Evolutionary conservation across 2,113 vertebrate genomes (phyloP).

Genomic region (Ctenodactylus gundi): DNA sequence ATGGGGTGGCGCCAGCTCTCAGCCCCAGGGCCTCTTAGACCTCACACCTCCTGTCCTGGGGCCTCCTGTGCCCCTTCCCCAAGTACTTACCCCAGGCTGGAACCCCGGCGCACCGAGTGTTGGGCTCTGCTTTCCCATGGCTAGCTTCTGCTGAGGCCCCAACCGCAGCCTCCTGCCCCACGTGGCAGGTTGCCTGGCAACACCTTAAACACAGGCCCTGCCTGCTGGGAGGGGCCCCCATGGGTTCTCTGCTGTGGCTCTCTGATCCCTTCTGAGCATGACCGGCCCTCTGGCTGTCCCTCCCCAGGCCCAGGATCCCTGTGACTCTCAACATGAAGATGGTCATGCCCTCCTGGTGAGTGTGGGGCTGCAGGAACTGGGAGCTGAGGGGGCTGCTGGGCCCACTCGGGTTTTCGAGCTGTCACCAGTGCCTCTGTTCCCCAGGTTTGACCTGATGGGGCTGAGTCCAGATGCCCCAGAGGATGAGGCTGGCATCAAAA

Average conservation of each 20-base stretch:
- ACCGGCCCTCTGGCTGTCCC: background rate
- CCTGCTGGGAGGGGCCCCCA: slow-evolving; percentile 55
- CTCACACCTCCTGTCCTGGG: too few species aligned
- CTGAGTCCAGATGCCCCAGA: slow-evolving; percentile 93
- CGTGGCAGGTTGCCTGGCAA: slow-evolving; percentile 76
- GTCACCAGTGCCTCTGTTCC: background rate
- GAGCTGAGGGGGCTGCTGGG: background rate
- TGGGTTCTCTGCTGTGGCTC: background rate
- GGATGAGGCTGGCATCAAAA: slow-evolving; percentile 97
- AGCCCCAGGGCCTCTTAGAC: background rate
- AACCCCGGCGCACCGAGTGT: background rate
- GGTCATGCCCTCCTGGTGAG: slow-evolving; percentile 97
- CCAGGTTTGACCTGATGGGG: slow-evolving; percentile 98
- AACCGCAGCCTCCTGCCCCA: slow-evolving; percentile 61
- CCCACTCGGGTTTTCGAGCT: background rate
- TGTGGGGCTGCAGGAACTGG: background rate
- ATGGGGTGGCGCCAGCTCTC: background rate
- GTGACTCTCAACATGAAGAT: slow-evolving; percentile 97
- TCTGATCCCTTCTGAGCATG: background rate
- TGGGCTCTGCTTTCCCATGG: slow-evolving; percentile 5
- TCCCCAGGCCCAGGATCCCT: slow-evolving; percentile 92
- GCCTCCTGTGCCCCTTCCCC: background rate
- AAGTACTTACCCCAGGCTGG: slow-evolving; percentile 64
- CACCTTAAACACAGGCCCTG: slow-evolving; percentile 70
- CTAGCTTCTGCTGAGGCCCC: background rate